Conservation (phyloP, 2,797 vertebrate species). For the Pseudochirops corinnae region DNA sequence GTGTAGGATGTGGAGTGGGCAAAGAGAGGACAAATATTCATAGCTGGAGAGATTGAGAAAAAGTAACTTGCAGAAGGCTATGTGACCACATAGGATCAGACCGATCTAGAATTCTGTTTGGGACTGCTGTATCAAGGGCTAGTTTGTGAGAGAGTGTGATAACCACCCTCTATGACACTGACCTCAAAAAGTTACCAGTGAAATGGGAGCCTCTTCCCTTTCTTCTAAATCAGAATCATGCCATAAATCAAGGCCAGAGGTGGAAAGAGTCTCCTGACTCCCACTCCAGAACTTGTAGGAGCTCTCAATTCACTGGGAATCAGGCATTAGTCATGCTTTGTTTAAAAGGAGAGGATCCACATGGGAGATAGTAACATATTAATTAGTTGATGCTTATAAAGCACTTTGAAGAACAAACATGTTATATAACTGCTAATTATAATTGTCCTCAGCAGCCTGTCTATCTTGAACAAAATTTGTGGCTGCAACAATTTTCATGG, state of each 20-base stretch:
- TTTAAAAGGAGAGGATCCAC: conserved; percentile 71
- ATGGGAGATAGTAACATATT: conserved; percentile 77
- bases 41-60: neutral
- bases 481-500: conserved; percentile 70
- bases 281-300: conserved; percentile 9
- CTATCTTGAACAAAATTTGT: conserved; percentile 66
- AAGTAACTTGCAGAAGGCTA: neutral
- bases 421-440: conserved; percentile 81
- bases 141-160: conserved; percentile 23
- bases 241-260: conserved; percentile 6
- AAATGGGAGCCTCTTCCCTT: neutral
- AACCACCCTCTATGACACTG: neutral
- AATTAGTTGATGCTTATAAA: conserved; percentile 78
- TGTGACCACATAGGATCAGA: neutral
- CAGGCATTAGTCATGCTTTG: conserved; percentile 67
- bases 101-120: neutral
- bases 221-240: neutral
- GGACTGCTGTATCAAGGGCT: neutral
- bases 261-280: conserved; percentile 11
- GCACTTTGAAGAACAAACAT: conserved; percentile 81
- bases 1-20: neutral
- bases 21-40: neutral
- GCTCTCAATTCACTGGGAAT: conserved; percentile 48
- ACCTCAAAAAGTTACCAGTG: neutral
- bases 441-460: conserved; percentile 69